Base-by-base conservation (phyloP, 2,113 vertebrate genomes). In the Grus americana region DNA sequence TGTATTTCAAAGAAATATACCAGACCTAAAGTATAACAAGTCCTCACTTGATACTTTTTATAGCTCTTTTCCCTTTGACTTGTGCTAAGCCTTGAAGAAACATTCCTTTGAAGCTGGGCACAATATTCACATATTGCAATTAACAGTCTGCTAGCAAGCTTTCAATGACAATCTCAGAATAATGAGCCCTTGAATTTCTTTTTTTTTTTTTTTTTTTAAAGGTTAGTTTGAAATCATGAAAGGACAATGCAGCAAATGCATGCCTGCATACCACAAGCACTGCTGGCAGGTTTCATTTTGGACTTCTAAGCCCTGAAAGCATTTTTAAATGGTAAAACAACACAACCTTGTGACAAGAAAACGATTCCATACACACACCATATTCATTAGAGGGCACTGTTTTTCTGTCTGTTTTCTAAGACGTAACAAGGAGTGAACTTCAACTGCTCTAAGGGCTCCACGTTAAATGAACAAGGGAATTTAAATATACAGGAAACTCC, bases 361-460 rank as follows among this genome's bases (percentile, higher is more conserved):
- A 30, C 38, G 70, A 92, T 66, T 74, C 58, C 86, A 65, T 38
- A 50, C 72, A 59, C 65, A 80, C 40, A 46, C 54, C 94, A 57
- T 22, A 79, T 84, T 97, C 96, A 97, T 97, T 95, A 97, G 95
- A 97, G 96, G 96, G 96, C 93, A 97, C 94, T 92, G 66, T 97
- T 97, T 95, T 97, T 90, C 95, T 97, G 84, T 90, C 88, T 72
- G 71, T 92, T 66, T 54, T 50, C 50, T 55, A 86, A 36, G 61
- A 72, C 22, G 9, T 29, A 76, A 85, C 79, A 15, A 87, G 6
- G 17, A 76, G 21, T 82, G 50, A 61, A 94, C 52, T 68, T 71
- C 62, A 65, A 21, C 12, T 54, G 30, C n/a, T 76, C 9, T 88
- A 66, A 85, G 66, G 9, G 65, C 42, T 57, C 78, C 61, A 8